phyloP scores from a whole-genome alignment of 1,140 invertebrate species.

The Riptortus pedestris region DNA sequence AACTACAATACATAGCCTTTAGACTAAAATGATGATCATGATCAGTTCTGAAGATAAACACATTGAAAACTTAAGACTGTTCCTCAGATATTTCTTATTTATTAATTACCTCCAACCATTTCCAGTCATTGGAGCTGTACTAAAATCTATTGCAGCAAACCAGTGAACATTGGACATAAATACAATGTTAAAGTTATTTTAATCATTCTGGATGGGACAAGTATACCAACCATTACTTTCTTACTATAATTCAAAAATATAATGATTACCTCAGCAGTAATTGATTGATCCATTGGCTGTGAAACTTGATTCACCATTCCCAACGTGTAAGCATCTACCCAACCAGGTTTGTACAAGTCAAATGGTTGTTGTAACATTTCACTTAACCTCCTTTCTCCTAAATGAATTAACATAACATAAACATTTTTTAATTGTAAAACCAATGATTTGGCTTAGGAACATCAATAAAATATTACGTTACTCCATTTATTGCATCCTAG shows the following conservation, averaged over 20 bases:
- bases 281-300: constrained; percentile 70
- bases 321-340: constrained; percentile 66
- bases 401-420: constrained; percentile 1
- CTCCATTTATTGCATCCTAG: neutral
- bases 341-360: constrained; percentile 51
- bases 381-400: constrained; percentile 31
- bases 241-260: neutral
- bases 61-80: no score
- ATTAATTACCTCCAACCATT: no score
- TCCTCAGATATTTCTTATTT: no score
- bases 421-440: neutral
- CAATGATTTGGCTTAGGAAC: no score
- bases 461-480: neutral
- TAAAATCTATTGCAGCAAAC: no score
- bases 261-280: constrained; percentile 45
- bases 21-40: no score
- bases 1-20: no score
- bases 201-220: no score
- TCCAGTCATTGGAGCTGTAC: no score
- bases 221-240: neutral
- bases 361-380: constrained; percentile 42
- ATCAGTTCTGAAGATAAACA: no score
- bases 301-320: constrained; percentile 66
- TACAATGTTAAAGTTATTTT: no score
- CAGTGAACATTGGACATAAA: no score